Conservation (phyloP, 2,888 invertebrate species). For the Serrognathus titanus region DNA sequence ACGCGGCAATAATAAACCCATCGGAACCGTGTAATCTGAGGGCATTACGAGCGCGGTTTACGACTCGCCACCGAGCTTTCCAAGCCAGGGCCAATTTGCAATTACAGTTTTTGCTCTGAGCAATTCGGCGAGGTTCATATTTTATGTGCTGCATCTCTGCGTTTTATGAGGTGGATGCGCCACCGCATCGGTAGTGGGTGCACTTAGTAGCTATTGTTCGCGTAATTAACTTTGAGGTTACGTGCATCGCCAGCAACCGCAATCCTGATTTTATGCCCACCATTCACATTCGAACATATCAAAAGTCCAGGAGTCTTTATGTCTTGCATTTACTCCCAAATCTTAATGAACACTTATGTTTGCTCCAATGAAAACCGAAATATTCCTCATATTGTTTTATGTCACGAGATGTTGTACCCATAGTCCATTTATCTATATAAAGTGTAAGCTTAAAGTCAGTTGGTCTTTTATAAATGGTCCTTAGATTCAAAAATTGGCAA, state of each 20-base stretch:
- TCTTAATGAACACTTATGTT: too few species aligned
- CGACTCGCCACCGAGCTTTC: conserved; percentile 34
- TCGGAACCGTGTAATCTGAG: conserved; percentile 34
- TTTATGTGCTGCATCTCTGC: conserved; percentile 41
- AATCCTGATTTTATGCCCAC: conserved; percentile 24
- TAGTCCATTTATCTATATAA: too few species aligned
- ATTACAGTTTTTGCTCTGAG: conserved; percentile 40
- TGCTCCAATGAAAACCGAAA: too few species aligned
- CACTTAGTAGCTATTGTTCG: conserved; percentile 34
- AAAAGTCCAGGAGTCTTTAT: too few species aligned
- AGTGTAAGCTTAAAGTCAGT: too few species aligned
- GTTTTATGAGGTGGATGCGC: conserved; percentile 36
- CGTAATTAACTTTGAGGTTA: conserved; percentile 37
- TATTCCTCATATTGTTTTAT: too few species aligned
- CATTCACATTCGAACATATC: conserved; percentile 5
- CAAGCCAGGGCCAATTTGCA: conserved; percentile 38
- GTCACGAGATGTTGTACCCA: too few species aligned
- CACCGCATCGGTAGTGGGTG: conserved; percentile 10
- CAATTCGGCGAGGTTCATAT: conserved; percentile 40
- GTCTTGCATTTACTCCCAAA: too few species aligned
- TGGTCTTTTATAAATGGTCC: too few species aligned
- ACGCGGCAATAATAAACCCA: conserved; percentile 35
- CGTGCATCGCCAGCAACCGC: conserved; percentile 22
- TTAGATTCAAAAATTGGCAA: too few species aligned
- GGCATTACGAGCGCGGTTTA: conserved; percentile 36